Conservation (phyloP, 2,797 vertebrate genomes). For the Numenius phaeopus region DNA sequence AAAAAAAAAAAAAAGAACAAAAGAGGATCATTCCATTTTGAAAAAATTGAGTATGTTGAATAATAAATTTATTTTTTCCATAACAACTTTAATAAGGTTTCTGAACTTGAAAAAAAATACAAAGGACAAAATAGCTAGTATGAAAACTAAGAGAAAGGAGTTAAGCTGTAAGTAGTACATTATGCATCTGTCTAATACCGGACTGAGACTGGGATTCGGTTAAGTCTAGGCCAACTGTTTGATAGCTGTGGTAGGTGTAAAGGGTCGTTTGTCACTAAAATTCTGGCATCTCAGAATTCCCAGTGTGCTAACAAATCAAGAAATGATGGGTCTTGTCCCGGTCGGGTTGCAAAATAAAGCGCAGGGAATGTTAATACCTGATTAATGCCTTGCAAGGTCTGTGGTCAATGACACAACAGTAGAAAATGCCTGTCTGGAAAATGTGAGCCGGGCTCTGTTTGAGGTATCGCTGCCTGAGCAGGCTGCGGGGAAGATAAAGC, state of each 20-base stretch:
- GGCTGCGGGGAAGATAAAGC: neutral
- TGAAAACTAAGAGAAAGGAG: neutral
- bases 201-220: neutral
- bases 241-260: slow-evolving; percentile 24
- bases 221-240: neutral
- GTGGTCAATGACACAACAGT: neutral
- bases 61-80: slow-evolving; percentile 81
- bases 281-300: neutral
- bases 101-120: slow-evolving; percentile 37
- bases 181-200: neutral
- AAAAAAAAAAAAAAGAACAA: neutral
- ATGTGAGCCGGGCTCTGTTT: accelerated
- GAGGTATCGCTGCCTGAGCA: neutral
- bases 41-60: slow-evolving; percentile 70
- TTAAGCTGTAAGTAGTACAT: neutral
- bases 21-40: slow-evolving; percentile 59
- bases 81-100: slow-evolving; percentile 69
- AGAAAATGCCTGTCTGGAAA: neutral
- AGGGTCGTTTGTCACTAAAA: slow-evolving; percentile 1
- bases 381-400: neutral
- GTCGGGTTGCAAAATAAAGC: slow-evolving; percentile 2
- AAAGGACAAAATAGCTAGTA: neutral
- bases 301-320: slow-evolving; percentile 7
- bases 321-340: neutral
- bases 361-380: neutral